phyloP scores from a whole-genome alignment of 1,140 invertebrate genomes.

The Heterodera carotae region DNA sequence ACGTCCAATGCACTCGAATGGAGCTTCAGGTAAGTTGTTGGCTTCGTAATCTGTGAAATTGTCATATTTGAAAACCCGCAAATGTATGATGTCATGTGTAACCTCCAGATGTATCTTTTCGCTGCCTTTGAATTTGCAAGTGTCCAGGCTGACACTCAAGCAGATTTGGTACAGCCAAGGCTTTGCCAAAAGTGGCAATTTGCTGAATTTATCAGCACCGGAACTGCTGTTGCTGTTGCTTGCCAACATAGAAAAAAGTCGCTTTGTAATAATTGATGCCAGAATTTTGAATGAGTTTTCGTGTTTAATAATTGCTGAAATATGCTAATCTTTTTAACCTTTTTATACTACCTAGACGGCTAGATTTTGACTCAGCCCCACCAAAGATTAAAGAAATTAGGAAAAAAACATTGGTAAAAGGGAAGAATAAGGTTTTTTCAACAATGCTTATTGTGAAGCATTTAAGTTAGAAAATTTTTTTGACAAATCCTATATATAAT shows the following conservation, averaged over 20 bases:
- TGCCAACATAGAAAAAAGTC: slow-evolving; percentile 1
- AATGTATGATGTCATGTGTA: background rate
- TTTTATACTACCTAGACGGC: too few relatives aligned
- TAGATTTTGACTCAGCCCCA: too few relatives aligned
- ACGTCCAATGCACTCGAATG: slow-evolving; percentile 40
- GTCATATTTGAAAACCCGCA: slow-evolving; percentile 3
- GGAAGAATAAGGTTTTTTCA: too few relatives aligned
- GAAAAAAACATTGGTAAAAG: too few relatives aligned
- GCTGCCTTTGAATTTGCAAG: slow-evolving; percentile 35
- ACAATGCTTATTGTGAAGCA: too few relatives aligned
- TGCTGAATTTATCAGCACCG: slow-evolving; percentile 34
- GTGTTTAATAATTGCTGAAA: too few relatives aligned
- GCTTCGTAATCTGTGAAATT: slow-evolving; percentile 29
- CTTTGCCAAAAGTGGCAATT: slow-evolving; percentile 39
- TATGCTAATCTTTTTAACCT: too few relatives aligned
- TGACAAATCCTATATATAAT: too few relatives aligned
- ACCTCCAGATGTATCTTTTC: slow-evolving; percentile 34
- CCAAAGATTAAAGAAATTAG: too few relatives aligned
- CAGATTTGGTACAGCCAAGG: slow-evolving; percentile 32
- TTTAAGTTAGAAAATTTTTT: too few relatives aligned
- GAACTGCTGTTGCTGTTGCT: too few relatives aligned
- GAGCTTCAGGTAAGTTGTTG: slow-evolving; percentile 41
- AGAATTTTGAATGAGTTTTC: background rate
- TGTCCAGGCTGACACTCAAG: slow-evolving; percentile 32
- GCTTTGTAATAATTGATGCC: background rate